A percentile compares a stretch with the other conserved stretches of the same genome.
Evolutionary conservation across 2,888 invertebrate genomes (phyloP).

Genomic region (Ormyrus thymus): DNA sequence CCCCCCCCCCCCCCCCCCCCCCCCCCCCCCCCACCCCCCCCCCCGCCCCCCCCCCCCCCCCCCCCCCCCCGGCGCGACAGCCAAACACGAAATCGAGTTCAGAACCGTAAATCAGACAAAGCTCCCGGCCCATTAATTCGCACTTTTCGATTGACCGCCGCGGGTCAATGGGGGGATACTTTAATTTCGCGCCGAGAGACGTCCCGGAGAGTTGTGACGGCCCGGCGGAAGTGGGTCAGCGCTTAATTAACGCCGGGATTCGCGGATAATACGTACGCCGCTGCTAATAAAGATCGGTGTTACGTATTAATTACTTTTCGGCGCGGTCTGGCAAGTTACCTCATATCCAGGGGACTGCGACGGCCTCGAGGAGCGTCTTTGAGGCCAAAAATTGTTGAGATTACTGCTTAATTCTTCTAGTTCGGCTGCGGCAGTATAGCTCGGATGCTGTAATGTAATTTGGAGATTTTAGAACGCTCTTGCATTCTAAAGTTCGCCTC

Average conservation of each 20-base stretch:
- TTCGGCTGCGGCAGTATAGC: too few species aligned
- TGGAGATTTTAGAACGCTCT: too few species aligned
- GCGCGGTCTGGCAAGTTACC: background rate
- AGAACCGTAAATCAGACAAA: background rate
- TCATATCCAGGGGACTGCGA: background rate
- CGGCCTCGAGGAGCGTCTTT: too few species aligned
- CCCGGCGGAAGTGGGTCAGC: constrained; percentile 45
- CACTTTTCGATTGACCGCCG: constrained; percentile 10
- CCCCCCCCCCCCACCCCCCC: too few species aligned
- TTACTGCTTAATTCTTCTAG: too few species aligned
- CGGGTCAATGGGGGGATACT: too few species aligned
- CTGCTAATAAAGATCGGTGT: constrained; percentile 37
- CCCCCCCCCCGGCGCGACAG: background rate
- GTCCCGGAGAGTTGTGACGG: background rate
- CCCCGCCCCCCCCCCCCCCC: too few species aligned
- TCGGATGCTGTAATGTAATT: too few species aligned
- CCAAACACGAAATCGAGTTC: too few species aligned
- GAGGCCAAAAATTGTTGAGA: too few species aligned
- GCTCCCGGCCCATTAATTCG: constrained; percentile 19
- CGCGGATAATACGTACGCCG: constrained; percentile 31
- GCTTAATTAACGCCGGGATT: constrained; percentile 49
- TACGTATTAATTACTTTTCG: constrained; percentile 39
- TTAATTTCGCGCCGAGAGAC: background rate
- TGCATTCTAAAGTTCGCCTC: too few species aligned
- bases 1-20: too few species aligned